Conservation (phyloP, 2,113 vertebrate genomes). For the Nothobranchius furzeri region DNA sequence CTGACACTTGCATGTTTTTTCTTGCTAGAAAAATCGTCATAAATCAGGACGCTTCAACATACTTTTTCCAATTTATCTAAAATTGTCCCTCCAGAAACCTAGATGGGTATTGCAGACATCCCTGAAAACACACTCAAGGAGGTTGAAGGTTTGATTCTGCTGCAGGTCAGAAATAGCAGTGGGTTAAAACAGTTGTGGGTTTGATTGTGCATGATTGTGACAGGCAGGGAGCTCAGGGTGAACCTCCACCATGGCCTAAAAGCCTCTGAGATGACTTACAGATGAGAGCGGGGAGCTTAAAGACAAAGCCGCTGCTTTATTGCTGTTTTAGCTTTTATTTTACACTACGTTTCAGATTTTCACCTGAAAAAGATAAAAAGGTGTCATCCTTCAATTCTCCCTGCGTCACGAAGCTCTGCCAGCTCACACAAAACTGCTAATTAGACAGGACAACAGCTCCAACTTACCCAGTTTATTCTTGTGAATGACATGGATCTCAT, state of each 20-base stretch:
- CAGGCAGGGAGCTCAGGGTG: background rate
- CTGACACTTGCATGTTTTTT: too few species aligned
- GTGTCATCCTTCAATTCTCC: background rate
- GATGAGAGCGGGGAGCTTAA: background rate
- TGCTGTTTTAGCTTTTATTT: too few species aligned
- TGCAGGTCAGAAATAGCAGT: background rate
- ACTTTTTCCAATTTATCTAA: too few species aligned
- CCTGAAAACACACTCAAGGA: background rate
- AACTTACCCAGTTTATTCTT: conserved; percentile 76
- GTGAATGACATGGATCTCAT: conserved; percentile 56
- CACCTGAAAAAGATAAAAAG: background rate
- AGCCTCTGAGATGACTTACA: background rate
- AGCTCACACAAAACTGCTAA: background rate
- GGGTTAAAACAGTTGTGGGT: background rate
- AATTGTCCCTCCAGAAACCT: too few species aligned
- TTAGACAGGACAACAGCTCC: background rate
- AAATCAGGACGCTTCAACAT: too few species aligned
- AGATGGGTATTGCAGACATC: too few species aligned
- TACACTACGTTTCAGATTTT: background rate
- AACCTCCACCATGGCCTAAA: background rate
- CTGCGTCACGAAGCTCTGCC: background rate
- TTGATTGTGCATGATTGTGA: background rate
- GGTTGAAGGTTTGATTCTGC: background rate
- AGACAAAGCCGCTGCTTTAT: background rate
- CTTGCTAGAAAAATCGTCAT: too few species aligned